Base-by-base conservation (phyloP, 2,797 vertebrate genomes). In the Diglossa cyanea region DNA sequence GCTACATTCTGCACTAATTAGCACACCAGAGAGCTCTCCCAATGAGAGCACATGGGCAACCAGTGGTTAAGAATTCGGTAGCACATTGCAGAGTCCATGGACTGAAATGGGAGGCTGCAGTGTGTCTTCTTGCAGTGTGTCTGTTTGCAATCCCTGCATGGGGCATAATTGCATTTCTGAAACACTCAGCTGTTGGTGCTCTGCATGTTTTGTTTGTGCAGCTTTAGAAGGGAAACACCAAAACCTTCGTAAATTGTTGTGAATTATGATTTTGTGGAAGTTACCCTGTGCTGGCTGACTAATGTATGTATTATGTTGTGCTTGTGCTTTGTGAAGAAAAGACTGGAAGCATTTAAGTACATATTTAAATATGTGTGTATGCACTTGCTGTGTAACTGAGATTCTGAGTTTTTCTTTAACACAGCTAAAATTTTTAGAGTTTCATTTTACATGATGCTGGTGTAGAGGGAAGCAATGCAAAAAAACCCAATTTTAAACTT, bases 151-250 rank as follows among this genome's bases (percentile, higher is more conserved):
- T 86, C 96, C 65, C 97, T 86, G 96, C 96, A 35, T 97, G 97
- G 50, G 96, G 96, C 85, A 61, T 97, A 97, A 97, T 93, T 97
- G 97, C 95, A 35, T 95, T 96, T 93, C 86, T 92, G 89, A 91
- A 96, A 79, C 91, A 91, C 73, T 47, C 31, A 79, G 93, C 88
- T 95, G 74, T 92, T 94, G 86, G 75, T 71, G 87, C 94, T 93
- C 84, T 96, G 91, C 79, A 47, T 11, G 71, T 96, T 86, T 94
- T 88, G 57, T 95, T 87, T 73, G 62, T 90, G 88, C 60, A 92
- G 54, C 82, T 96, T 91, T 74, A 66, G 76, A 85, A 97, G 94
- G 88, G 87, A 96, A 96, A 78, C 53, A 57, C 84, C 76, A 88
- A 96, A 86, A 84, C 68, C 86, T 62, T 91, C 70, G 70, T 45